Evolutionary conservation across 2,888 invertebrate genomes (phyloP).

Genomic region (Peribatodes rhomboidaria): DNA sequence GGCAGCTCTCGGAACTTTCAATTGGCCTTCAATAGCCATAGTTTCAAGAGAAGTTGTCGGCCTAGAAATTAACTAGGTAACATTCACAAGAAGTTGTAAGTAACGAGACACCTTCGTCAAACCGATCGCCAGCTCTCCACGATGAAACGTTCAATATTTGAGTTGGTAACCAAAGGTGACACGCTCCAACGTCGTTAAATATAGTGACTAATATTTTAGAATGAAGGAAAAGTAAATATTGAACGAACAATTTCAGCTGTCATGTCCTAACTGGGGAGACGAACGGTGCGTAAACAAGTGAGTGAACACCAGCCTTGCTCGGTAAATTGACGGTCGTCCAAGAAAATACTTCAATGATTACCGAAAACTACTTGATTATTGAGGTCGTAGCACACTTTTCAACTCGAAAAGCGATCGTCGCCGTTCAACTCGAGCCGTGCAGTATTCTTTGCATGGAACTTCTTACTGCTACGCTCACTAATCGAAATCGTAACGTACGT

Average conservation of each 20-base stretch:
- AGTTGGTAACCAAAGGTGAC: conserved; percentile 28
- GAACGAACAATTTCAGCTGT: conserved; percentile 30
- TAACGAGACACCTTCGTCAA: conserved; percentile 1
- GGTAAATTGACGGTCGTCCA: not conserved
- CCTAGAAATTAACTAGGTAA: too few species aligned
- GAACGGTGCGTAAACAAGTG: conserved; percentile 23
- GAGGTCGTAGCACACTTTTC: too few species aligned
- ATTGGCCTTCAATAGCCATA: too few species aligned
- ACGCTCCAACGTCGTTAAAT: conserved; percentile 26
- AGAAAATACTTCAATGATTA: not conserved
- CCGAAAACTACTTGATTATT: too few species aligned
- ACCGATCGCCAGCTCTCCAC: conserved; percentile 22
- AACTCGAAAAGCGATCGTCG: too few species aligned
- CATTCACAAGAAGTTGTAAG: too few species aligned
- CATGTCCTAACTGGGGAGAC: conserved; percentile 19
- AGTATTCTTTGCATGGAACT: too few species aligned
- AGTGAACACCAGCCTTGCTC: conserved; percentile 7
- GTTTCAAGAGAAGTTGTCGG: too few species aligned
- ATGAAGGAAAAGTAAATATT: conserved; percentile 26
- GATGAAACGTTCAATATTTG: conserved; percentile 26
- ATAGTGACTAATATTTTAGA: conserved; percentile 31
- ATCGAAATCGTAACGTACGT: too few species aligned
- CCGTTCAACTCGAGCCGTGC: too few species aligned
- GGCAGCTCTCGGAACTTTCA: too few species aligned
- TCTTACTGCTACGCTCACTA: too few species aligned